Conservation (phyloP, 2,113 vertebrate genomes). For the Gallinago media region DNA sequence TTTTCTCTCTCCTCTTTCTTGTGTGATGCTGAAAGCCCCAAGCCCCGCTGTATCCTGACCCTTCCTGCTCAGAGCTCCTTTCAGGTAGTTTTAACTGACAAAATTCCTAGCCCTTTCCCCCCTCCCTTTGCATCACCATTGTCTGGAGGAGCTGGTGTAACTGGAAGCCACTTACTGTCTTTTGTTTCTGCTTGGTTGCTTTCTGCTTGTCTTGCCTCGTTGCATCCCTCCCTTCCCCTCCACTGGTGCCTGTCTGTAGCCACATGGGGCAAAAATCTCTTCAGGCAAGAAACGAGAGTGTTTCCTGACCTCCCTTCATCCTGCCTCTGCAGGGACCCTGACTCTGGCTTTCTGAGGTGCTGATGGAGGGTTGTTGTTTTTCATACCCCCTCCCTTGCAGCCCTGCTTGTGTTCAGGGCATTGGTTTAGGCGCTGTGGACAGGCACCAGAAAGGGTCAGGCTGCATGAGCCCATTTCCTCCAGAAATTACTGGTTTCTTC, state of each 20-base stretch:
- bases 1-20: neutral
- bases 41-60: neutral
- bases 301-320: neutral
- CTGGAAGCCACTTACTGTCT: neutral
- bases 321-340: neutral
- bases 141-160: neutral
- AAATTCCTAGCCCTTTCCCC: neutral
- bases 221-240: neutral
- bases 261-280: neutral
- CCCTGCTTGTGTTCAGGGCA: neutral
- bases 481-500: neutral
- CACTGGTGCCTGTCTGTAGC: neutral
- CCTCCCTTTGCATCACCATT: neutral
- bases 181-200: neutral
- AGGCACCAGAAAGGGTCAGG: neutral
- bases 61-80: neutral
- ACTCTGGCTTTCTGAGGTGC: neutral
- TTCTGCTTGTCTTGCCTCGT: neutral
- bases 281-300: rapidly evolving
- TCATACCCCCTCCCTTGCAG: neutral
- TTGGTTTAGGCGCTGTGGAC: neutral
- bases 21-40: neutral
- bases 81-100: neutral
- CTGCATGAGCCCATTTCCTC: neutral
- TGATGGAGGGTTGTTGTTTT: neutral